Conservation (phyloP, 2,888 invertebrate species). For the Hydropsyche betteni region DNA sequence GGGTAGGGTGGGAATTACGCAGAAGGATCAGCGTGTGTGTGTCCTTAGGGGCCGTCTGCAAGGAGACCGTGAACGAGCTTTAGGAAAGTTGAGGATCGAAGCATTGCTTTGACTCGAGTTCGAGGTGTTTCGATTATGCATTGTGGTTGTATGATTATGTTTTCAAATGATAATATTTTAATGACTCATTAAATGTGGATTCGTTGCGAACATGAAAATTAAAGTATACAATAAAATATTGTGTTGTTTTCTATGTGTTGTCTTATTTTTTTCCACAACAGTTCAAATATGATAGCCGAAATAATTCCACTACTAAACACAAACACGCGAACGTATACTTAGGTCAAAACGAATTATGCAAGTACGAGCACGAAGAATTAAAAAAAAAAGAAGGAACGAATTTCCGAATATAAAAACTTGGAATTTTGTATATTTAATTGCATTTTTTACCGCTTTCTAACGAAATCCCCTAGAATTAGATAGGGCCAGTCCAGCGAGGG, state of each 20-base stretch:
- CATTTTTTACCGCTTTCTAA: slow-evolving; percentile 5
- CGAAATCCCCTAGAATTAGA: background rate
- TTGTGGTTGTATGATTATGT: too few species aligned
- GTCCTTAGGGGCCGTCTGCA: background rate
- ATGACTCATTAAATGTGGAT: background rate
- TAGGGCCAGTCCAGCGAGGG: slow-evolving; percentile 1
- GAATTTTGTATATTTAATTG: slow-evolving; percentile 26
- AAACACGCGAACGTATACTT: slow-evolving; percentile 24
- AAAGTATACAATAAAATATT: background rate
- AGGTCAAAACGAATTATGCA: slow-evolving; percentile 15
- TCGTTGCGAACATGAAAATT: background rate
- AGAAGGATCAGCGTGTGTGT: background rate
- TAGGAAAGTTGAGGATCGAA: too few species aligned
- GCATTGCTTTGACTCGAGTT: too few species aligned
- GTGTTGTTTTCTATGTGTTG: background rate
- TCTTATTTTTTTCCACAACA: slow-evolving; percentile 4
- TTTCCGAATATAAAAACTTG: slow-evolving; percentile 7
- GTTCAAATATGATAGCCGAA: background rate
- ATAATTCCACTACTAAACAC: slow-evolving; percentile 22
- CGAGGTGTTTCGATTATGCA: too few species aligned
- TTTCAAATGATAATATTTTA: slow-evolving; percentile 1
- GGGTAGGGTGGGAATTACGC: background rate
- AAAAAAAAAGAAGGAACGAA: background rate
- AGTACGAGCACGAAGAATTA: slow-evolving; percentile 4
- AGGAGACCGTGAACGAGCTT: background rate